Evolutionary conservation across 2,888 invertebrate species (phyloP), one percentile per base, ranked within the genome.

Genomic region (Tipula unca): DNA sequence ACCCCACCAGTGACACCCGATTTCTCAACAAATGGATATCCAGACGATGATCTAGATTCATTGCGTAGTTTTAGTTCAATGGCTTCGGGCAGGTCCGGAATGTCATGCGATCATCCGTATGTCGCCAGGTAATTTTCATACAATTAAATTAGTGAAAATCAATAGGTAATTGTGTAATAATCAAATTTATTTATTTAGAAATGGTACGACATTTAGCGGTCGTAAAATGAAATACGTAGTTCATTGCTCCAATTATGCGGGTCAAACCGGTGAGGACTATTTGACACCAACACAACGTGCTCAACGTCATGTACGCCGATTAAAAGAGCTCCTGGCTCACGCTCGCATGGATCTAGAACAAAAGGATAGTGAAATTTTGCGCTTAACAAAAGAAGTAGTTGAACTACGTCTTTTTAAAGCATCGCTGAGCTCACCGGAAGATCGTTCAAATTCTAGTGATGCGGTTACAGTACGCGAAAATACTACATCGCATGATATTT

Each of bases 261-360:
- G 94, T 0, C 93, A 94, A 85, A 94, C 95, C 85, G 95, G 94
- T 83, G 95, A 96, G 86, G 96, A 96, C 88, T 97, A 97, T 90
- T 92, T 97, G 86, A 97, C 97, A 85, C 97, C 97, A 14, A 97
- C 97, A 0, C 97, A 97, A 90, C 92, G 97, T 86, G 96, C 96
- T 10, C 95, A 96, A 88, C 93, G 94, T 87, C 96, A 96, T 90
- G 94, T 97, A 48, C 93, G 95, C 87, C 93, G 95, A 86, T 93
- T 97, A 29, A 94, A 95, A 91, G 92, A 93, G 86, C 91, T 96
- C 3, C 92, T 96, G 84, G 93, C 93, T 87, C 94, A 95, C 88
- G 95, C 96, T 10, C 94, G 94, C 86, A 94, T 94, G 88, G 95
- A 96, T 88, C 92, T 96, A 86, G 95, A 96, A 86, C 94, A 94